phyloP scores from a whole-genome alignment of 2,113 vertebrate species.

The Pseudolaguvia tuberculata region DNA sequence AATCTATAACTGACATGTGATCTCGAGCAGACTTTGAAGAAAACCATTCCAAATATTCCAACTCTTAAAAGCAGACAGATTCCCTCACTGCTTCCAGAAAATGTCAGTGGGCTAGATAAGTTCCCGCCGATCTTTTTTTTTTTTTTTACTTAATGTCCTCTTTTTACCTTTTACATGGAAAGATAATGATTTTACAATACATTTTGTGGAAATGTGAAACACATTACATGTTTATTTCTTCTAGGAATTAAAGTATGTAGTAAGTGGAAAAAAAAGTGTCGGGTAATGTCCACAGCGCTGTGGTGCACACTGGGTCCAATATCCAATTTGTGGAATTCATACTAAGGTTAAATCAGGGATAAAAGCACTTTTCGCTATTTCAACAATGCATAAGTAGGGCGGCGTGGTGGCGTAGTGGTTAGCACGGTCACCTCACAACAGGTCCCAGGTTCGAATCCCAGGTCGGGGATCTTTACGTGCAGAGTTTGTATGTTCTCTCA shows the following conservation, averaged over 20 bases:
- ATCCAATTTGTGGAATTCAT: conserved; percentile 49
- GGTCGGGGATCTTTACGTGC: too few species aligned
- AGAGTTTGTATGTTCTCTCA: too few species aligned
- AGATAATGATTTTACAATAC: conserved; percentile 28
- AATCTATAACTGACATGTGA: conserved; percentile 7
- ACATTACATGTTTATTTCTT: background rate
- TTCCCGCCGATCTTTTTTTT: conserved; percentile 47
- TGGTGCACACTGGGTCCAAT: conserved; percentile 38
- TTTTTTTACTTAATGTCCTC: conserved; percentile 35
- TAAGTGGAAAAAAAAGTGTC: conserved; percentile 13
- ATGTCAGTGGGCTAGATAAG: conserved; percentile 37
- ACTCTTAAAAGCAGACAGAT: conserved; percentile 42
- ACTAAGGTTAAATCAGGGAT: background rate
- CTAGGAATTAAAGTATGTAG: background rate
- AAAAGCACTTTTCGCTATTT: too few species aligned
- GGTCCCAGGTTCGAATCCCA: too few species aligned
- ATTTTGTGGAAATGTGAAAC: background rate
- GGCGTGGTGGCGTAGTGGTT: too few species aligned
- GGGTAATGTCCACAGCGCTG: conserved; percentile 32
- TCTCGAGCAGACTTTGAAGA: background rate
- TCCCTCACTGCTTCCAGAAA: conserved; percentile 51
- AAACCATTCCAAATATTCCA: conserved; percentile 20
- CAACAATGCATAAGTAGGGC: too few species aligned
- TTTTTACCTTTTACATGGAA: conserved; percentile 37
- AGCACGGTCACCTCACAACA: too few species aligned